These are phyloP conservation scores for Campoletis raptor DNA, from an alignment of 2,888 invertebrate genomes.

Conservation along the genomic window DNA sequence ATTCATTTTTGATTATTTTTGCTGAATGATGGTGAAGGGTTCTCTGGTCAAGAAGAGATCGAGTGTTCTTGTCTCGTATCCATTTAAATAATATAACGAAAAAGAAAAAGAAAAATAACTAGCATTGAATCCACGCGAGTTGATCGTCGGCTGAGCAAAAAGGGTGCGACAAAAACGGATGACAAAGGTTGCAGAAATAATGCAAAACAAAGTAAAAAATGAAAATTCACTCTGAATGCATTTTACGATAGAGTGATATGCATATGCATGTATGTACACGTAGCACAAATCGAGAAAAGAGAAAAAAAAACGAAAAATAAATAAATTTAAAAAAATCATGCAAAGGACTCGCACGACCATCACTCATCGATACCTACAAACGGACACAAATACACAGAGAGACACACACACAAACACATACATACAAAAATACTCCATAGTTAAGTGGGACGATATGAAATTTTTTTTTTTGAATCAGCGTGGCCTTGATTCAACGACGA, in stretches of 20 bases:
- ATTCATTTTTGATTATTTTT: no score
- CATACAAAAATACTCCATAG: conserved; percentile 53
- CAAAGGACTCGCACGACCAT: conserved; percentile 52
- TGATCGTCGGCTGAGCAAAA: conserved; percentile 13
- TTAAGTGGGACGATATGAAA: conserved; percentile 69
- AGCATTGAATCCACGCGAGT: background rate
- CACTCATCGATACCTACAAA: background rate
- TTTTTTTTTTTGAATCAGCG: conserved; percentile 78
- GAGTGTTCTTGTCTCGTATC: conserved; percentile 6
- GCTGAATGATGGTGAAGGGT: background rate
- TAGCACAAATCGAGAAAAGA: conserved; percentile 66
- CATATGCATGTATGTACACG: conserved; percentile 76
- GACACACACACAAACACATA: conserved; percentile 42
- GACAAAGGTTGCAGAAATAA: conserved; percentile 11
- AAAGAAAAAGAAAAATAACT: background rate
- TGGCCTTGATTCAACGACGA: conserved; percentile 81
- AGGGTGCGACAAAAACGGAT: conserved; percentile 14
- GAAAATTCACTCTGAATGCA: conserved; percentile 61
- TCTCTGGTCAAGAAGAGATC: background rate
- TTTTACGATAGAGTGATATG: conserved; percentile 69
- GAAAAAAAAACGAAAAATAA: conserved; percentile 37
- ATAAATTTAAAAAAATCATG: conserved; percentile 62
- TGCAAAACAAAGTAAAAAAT: conserved; percentile 59
- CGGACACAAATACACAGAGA: conserved; percentile 44
- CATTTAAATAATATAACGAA: conserved; percentile 18